Evolutionary conservation across 2,888 invertebrate species (phyloP).

Genomic region (Nudaria mundana): DNA sequence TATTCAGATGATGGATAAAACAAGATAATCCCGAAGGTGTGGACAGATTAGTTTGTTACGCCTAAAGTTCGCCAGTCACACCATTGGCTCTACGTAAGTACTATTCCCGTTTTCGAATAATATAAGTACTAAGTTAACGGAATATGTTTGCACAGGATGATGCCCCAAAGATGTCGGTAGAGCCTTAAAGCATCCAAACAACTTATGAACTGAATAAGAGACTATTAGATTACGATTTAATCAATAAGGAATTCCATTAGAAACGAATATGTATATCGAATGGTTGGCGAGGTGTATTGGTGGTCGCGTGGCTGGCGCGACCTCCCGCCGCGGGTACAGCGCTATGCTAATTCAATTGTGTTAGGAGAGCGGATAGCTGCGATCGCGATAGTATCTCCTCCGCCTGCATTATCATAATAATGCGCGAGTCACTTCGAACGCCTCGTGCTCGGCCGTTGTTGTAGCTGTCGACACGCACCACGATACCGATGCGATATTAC

Average conservation of each 20-base stretch:
- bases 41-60: no score
- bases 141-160: no score
- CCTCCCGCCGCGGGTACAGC: slow-evolving; percentile 66
- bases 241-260: slow-evolving; percentile 23
- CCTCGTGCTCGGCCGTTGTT: slow-evolving; percentile 34
- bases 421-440: slow-evolving; percentile 70
- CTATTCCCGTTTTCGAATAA: no score
- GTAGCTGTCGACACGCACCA: slow-evolving; percentile 50
- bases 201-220: no score
- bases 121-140: no score
- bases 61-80: no score
- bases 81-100: no score
- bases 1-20: no score
- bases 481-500: slow-evolving; percentile 19
- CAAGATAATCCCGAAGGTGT: no score
- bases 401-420: slow-evolving; percentile 78
- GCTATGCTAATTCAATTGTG: slow-evolving; percentile 81
- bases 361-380: slow-evolving; percentile 61
- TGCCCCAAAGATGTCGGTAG: no score
- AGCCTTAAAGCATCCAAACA: no score
- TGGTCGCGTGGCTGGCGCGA: slow-evolving; percentile 70
- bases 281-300: slow-evolving; percentile 46
- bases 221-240: no score
- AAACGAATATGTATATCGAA: slow-evolving; percentile 28
- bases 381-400: slow-evolving; percentile 62